Evolutionary conservation across 2,113 vertebrate species (phyloP), one percentile per base, ranked within the genome.

Genomic region (Mesitornis unicolor): DNA sequence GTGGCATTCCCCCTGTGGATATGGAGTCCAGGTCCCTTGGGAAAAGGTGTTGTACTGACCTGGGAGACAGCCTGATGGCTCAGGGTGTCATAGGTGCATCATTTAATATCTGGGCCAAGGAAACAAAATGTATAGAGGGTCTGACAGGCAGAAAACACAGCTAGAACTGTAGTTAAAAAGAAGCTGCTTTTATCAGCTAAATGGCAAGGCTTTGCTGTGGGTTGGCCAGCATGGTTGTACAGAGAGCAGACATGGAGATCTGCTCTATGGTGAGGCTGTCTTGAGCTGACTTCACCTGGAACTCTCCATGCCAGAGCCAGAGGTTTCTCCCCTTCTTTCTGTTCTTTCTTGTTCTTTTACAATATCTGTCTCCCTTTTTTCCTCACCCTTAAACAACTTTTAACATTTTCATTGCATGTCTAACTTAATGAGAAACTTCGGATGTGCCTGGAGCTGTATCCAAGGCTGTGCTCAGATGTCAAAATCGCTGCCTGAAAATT

Each of bases 351-450:
- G 75, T 87, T 73, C 43, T 40, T 84, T 90, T 90, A 84, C 86
- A 87, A 54, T 91, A 80, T 71, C 60, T 70, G 28, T 86, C 84
- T 90, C 83, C 71, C 28, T 86, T 88, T 95, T 74, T 56, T 74
- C 16, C 16, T 92, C 85, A 70, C 64, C 51, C 51, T 94, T 94
- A 93, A 95, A 86, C 59, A 90, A 75, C 83, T 95, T 96, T 22
- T 73, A 94, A 81, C 50, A 19, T 92, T 94, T 96, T 96, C 92
- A 64, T 95, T 43, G 28, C 83, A 15, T 96, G 94, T 94, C 96
- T 89, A 71, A 93, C 95, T 93, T 93, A 92, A 97, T 94, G 88
- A 96, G 96, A 94, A 96, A 94, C 57, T 84, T 94, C 4, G 5
- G 95, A 82, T 96, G 70, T 89, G 90, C 94, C 95, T 84, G 65